Conservation (phyloP, 2,113 vertebrate species). For the Passer domesticus region DNA sequence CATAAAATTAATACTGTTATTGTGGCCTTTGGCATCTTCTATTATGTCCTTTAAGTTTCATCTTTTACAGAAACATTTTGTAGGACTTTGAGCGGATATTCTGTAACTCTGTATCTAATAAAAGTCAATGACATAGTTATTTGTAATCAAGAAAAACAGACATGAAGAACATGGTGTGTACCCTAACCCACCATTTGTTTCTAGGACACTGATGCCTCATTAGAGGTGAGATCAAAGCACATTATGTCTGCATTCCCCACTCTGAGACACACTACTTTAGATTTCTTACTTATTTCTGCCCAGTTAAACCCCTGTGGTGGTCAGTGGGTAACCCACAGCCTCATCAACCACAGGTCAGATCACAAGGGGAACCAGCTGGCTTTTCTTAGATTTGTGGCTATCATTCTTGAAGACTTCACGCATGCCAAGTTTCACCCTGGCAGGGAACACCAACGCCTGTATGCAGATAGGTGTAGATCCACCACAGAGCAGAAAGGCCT, state of each 20-base stretch:
- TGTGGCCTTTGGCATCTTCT: background rate
- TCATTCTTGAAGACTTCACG: background rate
- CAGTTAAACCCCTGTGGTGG: background rate
- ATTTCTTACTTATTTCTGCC: background rate
- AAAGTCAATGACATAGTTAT: background rate
- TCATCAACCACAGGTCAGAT: background rate
- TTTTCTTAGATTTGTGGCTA: background rate
- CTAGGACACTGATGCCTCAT: background rate
- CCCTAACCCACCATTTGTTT: background rate
- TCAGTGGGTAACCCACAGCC: background rate
- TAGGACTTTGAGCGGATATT: background rate
- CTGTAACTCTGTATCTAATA: background rate
- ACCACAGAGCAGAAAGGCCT: background rate
- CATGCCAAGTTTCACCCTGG: background rate
- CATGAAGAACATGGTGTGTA: background rate
- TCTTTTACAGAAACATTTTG: background rate
- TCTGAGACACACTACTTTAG: background rate
- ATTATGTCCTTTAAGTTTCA: background rate
- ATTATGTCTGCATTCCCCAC: background rate
- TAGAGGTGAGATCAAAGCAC: background rate
- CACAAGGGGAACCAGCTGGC: background rate
- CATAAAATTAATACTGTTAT: constrained; percentile 1
- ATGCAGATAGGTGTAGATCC: background rate
- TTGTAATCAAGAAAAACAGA: background rate
- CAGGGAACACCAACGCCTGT: background rate